Evolutionary conservation across 1,140 invertebrate species (phyloP), one percentile per base, ranked within the genome.

Genomic region (Chrysopa pallens): DNA sequence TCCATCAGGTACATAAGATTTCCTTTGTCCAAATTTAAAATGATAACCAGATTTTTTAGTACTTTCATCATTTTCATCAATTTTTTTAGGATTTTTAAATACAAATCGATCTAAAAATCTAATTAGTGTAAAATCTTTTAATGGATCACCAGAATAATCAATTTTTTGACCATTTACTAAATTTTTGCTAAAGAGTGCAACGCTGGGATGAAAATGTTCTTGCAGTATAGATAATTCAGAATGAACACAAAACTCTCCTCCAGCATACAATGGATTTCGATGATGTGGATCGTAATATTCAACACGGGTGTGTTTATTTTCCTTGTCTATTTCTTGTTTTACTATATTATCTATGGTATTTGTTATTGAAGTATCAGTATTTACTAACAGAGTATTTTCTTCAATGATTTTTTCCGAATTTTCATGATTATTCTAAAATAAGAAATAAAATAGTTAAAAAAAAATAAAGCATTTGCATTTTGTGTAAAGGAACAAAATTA

Each of bases 21-120:
- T 68, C 36, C 76, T 60, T 29, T 66, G 58, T n/a, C 69, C 68
- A 44, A 74, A 71, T 42, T 66, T 67, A 0, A 68, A 66, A 50
- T 71, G 66, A 0, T 63, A 66, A 4, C 69, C 69, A 56, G 38
- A 64, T 47, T 47, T 56, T 58, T 23, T 23, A 23, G 50, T 64
- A 62, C 4, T 60, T 44, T 48, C 39, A 28, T 37, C 38, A 13
- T 46, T 47, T 15, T 61, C 57, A 52, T 63, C 61, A 1, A 69
- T 43, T 46, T 78, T 80, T 60, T 97, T 97, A 0, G 93, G 90
- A 69, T 98, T 98, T 60, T 93, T 89, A 54, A 90, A 97, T 2
- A 90, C 87, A 61, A 95, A 97, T 43, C 91, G 70, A 56, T 98
- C 92, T 8, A 97, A 63, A 57, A 97, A 98, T 45, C 86, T 67